phyloP scores from a whole-genome alignment of 2,888 invertebrate species.

The Sphaerophoria taeniata region DNA sequence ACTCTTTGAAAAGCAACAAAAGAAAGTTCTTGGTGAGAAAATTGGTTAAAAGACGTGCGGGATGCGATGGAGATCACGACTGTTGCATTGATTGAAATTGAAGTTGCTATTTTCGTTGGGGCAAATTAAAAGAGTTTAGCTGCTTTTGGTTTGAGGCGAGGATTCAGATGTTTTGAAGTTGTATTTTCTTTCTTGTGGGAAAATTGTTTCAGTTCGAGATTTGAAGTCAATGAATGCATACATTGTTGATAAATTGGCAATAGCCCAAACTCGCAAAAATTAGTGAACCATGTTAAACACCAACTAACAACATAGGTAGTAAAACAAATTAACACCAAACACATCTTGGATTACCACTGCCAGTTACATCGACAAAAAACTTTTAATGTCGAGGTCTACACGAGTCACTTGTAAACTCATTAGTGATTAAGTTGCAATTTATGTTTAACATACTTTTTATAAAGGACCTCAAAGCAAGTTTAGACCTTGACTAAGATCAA shows the following conservation, averaged over 20 bases:
- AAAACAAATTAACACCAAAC: no score
- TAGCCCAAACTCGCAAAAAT: no score
- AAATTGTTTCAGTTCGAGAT: no score
- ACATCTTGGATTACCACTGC: no score
- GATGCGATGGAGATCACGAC: constrained; percentile 63
- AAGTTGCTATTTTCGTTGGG: constrained; percentile 8
- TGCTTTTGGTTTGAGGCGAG: constrained; percentile 4
- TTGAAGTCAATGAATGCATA: no score
- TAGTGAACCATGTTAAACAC: background rate
- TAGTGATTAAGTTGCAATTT: background rate
- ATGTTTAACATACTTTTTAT: background rate
- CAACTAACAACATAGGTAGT: background rate
- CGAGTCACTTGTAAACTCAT: background rate
- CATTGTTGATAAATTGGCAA: no score
- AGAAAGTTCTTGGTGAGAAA: constrained; percentile 62
- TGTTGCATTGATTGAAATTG: constrained; percentile 27
- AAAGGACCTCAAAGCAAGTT: background rate
- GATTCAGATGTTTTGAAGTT: constrained; percentile 45
- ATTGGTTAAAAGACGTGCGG: constrained; percentile 35
- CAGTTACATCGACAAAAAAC: no score
- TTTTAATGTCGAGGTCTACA: background rate
- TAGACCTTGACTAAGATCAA: background rate
- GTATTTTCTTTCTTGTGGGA: background rate
- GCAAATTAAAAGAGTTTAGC: constrained; percentile 16
- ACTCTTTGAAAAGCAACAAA: constrained; percentile 16